phyloP scores from a whole-genome alignment of 2,113 vertebrate genomes.

The Cyprinodon variegatus region DNA sequence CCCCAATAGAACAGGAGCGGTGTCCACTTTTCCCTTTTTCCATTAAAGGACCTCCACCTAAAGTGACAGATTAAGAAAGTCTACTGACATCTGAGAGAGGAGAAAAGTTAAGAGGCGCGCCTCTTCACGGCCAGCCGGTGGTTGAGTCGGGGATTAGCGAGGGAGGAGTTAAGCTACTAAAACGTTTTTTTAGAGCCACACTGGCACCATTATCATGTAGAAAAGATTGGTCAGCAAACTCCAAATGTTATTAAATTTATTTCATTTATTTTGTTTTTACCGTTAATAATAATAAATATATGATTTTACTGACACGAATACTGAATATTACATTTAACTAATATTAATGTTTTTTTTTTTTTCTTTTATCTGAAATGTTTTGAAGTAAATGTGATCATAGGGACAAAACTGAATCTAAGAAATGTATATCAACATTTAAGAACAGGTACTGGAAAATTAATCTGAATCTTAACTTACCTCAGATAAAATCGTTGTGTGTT shows the following conservation, averaged over 20 bases:
- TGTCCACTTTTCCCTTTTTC: constrained; percentile 18
- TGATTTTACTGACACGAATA: no score
- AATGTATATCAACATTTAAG: no score
- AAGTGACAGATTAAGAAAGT: constrained; percentile 76
- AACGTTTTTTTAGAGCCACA: not conserved
- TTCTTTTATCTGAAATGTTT: no score
- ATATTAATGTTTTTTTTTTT: no score
- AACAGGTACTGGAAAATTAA: no score
- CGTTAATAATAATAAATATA: no score
- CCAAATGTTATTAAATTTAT: no score
- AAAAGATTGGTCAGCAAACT: no score
- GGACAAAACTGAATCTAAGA: not conserved
- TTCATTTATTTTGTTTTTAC: no score
- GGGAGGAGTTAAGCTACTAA: not conserved
- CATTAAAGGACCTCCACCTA: constrained; percentile 40
- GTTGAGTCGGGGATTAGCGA: not conserved
- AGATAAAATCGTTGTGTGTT: no score
- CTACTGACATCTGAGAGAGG: constrained; percentile 71
- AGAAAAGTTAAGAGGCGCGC: constrained; percentile 36
- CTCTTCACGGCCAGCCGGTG: not conserved
- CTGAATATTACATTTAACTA: no score
- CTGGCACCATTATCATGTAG: not conserved
- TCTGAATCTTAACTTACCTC: no score
- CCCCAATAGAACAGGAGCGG: constrained; percentile 23
- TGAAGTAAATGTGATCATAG: not conserved